Evolutionary conservation across 2,797 vertebrate genomes (phyloP).

Genomic region (Sibirionetta formosa): DNA sequence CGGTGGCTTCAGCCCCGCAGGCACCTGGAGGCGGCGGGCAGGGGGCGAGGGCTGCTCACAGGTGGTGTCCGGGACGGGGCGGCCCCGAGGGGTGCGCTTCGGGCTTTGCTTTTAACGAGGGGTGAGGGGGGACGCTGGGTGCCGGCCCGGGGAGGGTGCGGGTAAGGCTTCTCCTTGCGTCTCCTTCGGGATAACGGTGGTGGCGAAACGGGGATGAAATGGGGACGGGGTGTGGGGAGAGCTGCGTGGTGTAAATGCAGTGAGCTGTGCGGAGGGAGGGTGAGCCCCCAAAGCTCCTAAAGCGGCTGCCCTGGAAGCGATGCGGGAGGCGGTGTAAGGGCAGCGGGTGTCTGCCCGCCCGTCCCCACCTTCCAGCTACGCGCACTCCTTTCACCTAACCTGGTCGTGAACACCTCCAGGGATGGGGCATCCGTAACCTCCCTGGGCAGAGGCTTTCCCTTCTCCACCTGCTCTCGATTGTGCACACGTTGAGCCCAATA

Average conservation of each 20-base stretch:
- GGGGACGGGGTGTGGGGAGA: not conserved
- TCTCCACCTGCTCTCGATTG: not conserved
- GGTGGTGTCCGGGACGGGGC: no score
- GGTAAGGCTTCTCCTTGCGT: accelerated
- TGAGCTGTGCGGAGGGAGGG: not conserved
- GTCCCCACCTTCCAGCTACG: accelerated
- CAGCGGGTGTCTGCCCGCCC: not conserved
- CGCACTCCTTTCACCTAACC: not conserved
- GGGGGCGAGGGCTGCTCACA: no score
- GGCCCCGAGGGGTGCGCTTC: no score
- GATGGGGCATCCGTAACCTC: no score
- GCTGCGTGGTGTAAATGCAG: not conserved
- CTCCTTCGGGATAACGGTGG: not conserved
- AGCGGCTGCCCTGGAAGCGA: not conserved
- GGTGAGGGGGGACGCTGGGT: no score
- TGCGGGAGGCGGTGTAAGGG: not conserved
- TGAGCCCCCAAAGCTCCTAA: not conserved
- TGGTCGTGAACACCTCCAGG: no score
- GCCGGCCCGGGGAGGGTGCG: no score
- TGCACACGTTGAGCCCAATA: not conserved
- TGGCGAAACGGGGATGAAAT: not conserved
- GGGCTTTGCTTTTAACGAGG: no score
- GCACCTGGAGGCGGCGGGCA: no score
- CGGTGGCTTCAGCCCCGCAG: no score
- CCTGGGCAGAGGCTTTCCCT: no score